Base-by-base conservation (phyloP, 1,140 invertebrate genomes). In the Chrysoperla carnea region DNA sequence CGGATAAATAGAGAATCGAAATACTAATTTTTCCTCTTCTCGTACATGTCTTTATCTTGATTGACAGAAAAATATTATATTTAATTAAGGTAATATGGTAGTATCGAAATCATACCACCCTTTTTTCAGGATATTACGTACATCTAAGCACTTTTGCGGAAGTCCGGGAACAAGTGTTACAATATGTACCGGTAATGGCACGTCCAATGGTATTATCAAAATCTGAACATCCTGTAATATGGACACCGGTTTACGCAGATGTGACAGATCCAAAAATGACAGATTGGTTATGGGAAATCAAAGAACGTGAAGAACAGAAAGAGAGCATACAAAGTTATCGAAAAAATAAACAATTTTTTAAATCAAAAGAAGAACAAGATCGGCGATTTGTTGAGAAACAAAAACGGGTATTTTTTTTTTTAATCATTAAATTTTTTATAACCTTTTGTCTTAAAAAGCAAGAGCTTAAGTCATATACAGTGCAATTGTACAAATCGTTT, bases 71-170 rank as follows among this genome's bases (percentile, higher is more conserved):
- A n/a, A n/a, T n/a, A n/a, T n/a, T n/a, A n/a, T n/a, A n/a, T n/a
- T n/a, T n/a, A n/a, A n/a, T n/a, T n/a, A n/a, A n/a, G n/a, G n/a
- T n/a, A n/a, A n/a, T n/a, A n/a, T n/a, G n/a, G n/a, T n/a, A n/a
- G n/a, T n/a, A n/a, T n/a, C n/a, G n/a, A n/a, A n/a, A n/a, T n/a
- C n/a, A n/a, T n/a, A n/a, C n/a, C n/a, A n/a, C n/a, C 7, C 13
- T 14, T 17, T 51, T 41, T 46, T 28, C 36, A 53, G 82, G 84
- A 1, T 86, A 80, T 53, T 88, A 78, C 55, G 81, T 82, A 5
- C 84, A 88, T 54, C 70, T 90, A 27, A 80, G 81, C 14, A 87
- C 84, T 3, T 61, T 83, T 48, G 79, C 83, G 7, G 85, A 90
- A 67, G 84, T 88, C 1, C 68, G 83, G 36, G 84, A 89, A 60